Evolutionary conservation across 2,113 vertebrate genomes (phyloP), one percentile per base, ranked within the genome.

Genomic region (Eonycteris spelaea): DNA sequence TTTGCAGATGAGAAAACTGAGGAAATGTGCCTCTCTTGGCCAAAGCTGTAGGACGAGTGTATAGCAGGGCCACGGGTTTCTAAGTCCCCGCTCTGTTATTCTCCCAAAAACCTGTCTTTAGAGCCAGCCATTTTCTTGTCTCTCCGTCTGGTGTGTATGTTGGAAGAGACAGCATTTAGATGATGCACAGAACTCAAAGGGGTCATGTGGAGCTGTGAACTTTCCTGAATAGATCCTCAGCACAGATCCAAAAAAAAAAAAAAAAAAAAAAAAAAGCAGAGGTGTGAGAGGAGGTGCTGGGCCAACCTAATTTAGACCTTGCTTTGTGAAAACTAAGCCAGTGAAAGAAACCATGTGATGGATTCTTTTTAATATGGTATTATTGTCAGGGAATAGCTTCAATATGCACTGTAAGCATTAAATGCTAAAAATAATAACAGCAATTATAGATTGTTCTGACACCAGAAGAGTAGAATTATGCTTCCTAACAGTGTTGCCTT

Each of bases 321-420:
- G 48, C 94, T 97, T 95, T 30, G 0, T 93, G 77, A 92, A 94
- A 65, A 13, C 95, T 43, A 77, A 86, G 90, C 68, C 59, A 65
- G 65, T 75, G 48, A 96, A 45, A 3, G 48, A 96, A 45, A 2
- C 84, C 30, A 24, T 67, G 3, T 90, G 65, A 89, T 94, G 98
- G 85, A 97, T 98, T 98, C 94, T 92, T 98, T 98, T 97, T 97
- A 97, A 97, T 97, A 95, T 95, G 86, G 77, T 95, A 68, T 96
- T 97, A 97, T 97, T 97, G 97, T 98, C 96, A 98, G 91, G 53
- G 95, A 98, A 95, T 96, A 61, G 73, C 77, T 94, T 96, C 97
- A 59, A 93, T 97, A 96, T 95, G 96, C 96, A 95, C 74, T 0
- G 90, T 96, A 95, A 97, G 96, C 78, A 86, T 97, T 96, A 95